Base-by-base conservation (phyloP, 1,140 invertebrate species). In the Drosophila micromelanica region DNA sequence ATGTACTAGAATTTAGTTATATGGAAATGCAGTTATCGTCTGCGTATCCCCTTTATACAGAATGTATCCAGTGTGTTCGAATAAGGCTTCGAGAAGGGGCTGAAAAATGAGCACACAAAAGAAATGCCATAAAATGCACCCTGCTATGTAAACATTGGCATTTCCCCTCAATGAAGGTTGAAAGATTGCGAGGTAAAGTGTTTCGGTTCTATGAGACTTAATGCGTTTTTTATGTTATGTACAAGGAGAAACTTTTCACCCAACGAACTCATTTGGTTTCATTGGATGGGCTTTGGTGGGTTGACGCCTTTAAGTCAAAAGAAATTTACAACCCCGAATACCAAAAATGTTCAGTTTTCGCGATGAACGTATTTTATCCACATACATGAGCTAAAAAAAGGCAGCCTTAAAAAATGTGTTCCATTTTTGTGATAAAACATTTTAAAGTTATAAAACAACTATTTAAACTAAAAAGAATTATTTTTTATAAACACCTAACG, bases 151-250 rank as follows among this genome's bases (percentile, higher is more conserved):
- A 80, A 80, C 84, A 87, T 73, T 71, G 76, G 52, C 59, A 73
- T 72, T 78, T 80, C 73, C 82, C 81, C 82, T 78, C 64, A 38
- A 43, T 42, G 49, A 75, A 79, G 75, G 75, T 65, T 82, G 72
- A 56, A 62, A 70, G 73, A 79, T 78, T 81, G 71, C 56, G 48
- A 70, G 68, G 56, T 73, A 87, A 79, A 87, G 71, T 82, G 73
- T 72, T 78, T 86, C 82, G 78, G 40, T 60, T 75, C 68, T 56
- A 73, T 55, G 69, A 57, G 59, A 64, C 72, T 72, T 84, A 78
- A 89, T 89, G 76, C 65, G 79, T 89, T 87, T 87, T 87, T 89
- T 87, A 80, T 68, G 76, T 89, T 87, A 87, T 87, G 55, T 89
- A 87, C 65, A 80, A 64, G 56, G 23, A 56, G 57, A 62, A 42